A percentile compares a stretch with the other conserved stretches of the same genome.
Conservation (phyloP, 2,888 invertebrate species). For the Diadegma fenestrale region DNA sequence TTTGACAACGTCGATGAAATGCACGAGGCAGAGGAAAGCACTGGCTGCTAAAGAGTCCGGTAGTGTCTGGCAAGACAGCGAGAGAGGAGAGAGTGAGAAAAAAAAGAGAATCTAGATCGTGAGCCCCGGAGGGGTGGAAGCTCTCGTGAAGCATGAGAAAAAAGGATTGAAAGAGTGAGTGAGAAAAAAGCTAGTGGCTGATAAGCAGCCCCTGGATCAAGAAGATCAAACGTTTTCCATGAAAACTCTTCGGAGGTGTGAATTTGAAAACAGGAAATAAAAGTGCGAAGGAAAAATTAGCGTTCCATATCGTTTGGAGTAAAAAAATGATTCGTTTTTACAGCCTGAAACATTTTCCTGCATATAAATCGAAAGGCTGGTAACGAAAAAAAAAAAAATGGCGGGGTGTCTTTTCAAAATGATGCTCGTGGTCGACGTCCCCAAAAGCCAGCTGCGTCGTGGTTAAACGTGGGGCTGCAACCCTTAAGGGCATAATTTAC, state of each 20-base stretch:
- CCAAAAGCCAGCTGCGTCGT: conserved; percentile 19
- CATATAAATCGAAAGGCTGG: neutral
- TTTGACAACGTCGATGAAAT: conserved; percentile 58
- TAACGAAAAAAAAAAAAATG: neutral
- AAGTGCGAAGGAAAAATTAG: neutral
- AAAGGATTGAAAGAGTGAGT: conserved; percentile 11
- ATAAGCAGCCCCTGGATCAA: conserved; percentile 6
- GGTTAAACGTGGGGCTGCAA: conserved; percentile 26
- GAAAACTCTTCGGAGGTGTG: neutral
- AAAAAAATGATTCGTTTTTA: neutral
- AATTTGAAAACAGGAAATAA: neutral
- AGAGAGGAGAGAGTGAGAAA: conserved; percentile 12
- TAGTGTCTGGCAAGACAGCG: conserved; percentile 4
- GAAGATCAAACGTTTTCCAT: conserved; percentile 32
- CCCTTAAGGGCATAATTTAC: conserved; percentile 54
- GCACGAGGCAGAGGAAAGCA: conserved; percentile 19
- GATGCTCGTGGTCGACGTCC: neutral
- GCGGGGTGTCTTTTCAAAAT: conserved; percentile 25
- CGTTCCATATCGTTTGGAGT: neutral
- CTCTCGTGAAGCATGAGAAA: conserved; percentile 19
- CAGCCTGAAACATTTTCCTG: neutral
- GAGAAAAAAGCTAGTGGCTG: conserved; percentile 9
- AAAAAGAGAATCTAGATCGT: conserved; percentile 24
- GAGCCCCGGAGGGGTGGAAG: conserved; percentile 12
- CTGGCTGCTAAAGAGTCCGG: conserved; percentile 36